A percentile compares a stretch with the other conserved stretches of the same genome.
These are phyloP conservation scores for Harpagus bidentatus DNA, from an alignment of 2,113 vertebrate genomes.

Conservation along the genomic window DNA sequence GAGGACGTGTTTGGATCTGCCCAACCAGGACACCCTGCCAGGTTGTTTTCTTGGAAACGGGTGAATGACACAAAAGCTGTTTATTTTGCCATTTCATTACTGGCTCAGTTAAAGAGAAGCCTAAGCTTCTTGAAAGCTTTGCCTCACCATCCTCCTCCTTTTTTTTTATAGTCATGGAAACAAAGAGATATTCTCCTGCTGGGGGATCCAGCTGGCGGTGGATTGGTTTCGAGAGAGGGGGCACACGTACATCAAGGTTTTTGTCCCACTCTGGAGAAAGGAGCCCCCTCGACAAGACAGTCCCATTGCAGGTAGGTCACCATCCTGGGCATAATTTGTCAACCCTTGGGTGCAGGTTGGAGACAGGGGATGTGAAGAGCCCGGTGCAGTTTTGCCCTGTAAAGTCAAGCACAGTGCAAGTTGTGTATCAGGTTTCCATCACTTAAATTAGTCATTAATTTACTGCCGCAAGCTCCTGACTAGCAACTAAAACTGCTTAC, in stretches of 20 bases:
- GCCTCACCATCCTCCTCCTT: neutral
- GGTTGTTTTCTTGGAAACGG: neutral
- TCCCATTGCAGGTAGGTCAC: conserved; percentile 82
- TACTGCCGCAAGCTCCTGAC: neutral
- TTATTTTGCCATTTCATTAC: neutral
- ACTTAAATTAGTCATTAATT: neutral
- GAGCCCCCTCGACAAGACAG: conserved; percentile 79
- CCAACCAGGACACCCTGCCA: neutral
- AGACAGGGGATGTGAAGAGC: neutral
- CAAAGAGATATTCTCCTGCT: conserved; percentile 89
- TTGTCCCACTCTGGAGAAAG: conserved; percentile 91
- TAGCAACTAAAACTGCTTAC: neutral
- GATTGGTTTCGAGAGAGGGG: conserved; percentile 88
- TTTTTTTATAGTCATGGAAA: conserved; percentile 81
- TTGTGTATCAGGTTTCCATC: neutral
- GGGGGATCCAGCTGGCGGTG: conserved; percentile 87
- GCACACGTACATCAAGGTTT: conserved; percentile 87
- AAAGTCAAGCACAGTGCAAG: neutral
- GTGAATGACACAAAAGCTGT: neutral
- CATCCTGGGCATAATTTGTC: neutral
- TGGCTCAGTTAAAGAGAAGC: neutral
- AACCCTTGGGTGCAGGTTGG: neutral
- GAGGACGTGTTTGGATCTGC: neutral
- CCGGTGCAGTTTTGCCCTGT: neutral
- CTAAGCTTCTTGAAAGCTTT: neutral